Base-by-base conservation (phyloP, 2,888 invertebrate species). In the Heliothis peltigera region DNA sequence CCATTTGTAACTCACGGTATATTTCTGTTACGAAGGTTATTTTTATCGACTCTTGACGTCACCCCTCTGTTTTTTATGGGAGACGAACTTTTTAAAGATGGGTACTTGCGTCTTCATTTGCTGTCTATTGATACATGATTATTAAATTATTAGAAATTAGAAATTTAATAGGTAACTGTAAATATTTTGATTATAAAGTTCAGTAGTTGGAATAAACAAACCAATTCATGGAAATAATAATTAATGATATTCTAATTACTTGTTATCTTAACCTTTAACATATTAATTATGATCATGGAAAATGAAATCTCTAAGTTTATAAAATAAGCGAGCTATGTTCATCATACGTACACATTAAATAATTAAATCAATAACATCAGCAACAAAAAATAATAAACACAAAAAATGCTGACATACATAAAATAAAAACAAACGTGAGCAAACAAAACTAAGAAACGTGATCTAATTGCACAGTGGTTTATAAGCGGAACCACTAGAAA, bases 401-500 rank as follows among this genome's bases (percentile, higher is more conserved):
- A 54, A 64, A 57, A 69, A 72, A 12, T 47, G 64, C 59, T 74
- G 72, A 74, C 59, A 51, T 64, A 60, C 46, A 54, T 47, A 51
- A 73, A 73, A 73, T 61, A 75, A 64, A 60, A n/a, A 57, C 54
- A 4, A 60, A 17, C 53, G 22, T 47, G 8, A 2, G 49, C 57
- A 61, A 73, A 59, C 68, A 64, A 56, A 17, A 39, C 4, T 39
- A 5, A 42, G 52, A 72, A 64, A 65, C 74, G 67, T 71, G 64
- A 80, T 42, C 47, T 49, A 10, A n/a, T 25, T 58, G 70, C 64
- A 72, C 64, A 66, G 68, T 65, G 66, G 63, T 64, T 32, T 4
- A 44, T 42, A 72, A 68, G 77, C 80, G 80, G 81, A 81, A 79
- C 57, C 58, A 25, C 7, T 52, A 53, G 42, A 32, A 64, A 51